These are phyloP conservation scores for Heterodera carotae DNA, from an alignment of 1,140 invertebrate genomes.

Conservation along the genomic window DNA sequence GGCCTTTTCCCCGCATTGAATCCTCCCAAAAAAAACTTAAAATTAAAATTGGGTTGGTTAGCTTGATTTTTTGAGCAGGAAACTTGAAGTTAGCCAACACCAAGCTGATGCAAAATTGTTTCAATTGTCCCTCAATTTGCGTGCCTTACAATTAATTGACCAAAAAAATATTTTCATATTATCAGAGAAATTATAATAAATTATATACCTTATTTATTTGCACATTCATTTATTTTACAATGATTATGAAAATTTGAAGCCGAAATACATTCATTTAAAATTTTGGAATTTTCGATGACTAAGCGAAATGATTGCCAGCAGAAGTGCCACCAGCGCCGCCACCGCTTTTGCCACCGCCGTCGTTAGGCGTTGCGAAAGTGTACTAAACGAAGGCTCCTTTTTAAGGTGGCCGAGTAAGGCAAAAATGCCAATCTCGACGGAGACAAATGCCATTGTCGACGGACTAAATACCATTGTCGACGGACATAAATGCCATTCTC, in stretches of 20 bases:
- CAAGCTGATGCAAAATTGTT: background rate
- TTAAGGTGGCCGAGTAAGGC: too few species aligned
- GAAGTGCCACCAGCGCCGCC: background rate
- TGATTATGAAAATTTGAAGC: too few species aligned
- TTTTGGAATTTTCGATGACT: background rate
- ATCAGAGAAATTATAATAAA: background rate
- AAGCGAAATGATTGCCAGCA: background rate
- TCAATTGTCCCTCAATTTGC: background rate
- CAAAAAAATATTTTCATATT: background rate
- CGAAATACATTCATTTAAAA: too few species aligned
- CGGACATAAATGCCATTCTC: too few species aligned
- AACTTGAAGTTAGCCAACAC: background rate
- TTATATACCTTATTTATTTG: background rate
- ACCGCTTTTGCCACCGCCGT: background rate
- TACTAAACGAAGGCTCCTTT: too few species aligned
- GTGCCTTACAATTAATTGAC: background rate
- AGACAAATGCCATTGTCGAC: too few species aligned
- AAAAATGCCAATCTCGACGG: too few species aligned
- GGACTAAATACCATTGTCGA: too few species aligned
- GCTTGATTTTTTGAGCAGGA: background rate
- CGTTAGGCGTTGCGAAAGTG: background rate
- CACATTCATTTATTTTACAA: too few species aligned
- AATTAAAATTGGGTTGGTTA: background rate
- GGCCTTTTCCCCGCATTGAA: background rate
- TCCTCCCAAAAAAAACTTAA: slow-evolving; percentile 4